Evolutionary conservation across 2,888 invertebrate genomes (phyloP).

Genomic region (Syrphus vitripennis): DNA sequence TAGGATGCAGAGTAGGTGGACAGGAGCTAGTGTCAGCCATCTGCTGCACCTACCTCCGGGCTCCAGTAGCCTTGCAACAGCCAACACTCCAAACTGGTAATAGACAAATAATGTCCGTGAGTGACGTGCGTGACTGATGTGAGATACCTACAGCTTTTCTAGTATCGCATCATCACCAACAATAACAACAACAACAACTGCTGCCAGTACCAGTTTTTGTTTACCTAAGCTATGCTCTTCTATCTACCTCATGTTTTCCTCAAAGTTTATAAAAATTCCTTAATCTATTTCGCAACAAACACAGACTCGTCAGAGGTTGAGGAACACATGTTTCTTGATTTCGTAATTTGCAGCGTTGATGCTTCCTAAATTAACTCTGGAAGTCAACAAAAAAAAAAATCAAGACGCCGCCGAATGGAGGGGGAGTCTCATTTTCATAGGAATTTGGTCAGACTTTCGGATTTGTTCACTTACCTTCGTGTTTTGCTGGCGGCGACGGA

Average conservation of each 20-base stretch:
- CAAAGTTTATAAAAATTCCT: constrained; percentile 32
- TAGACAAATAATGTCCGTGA: constrained; percentile 25
- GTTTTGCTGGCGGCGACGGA: background rate
- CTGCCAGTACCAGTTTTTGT: constrained; percentile 54
- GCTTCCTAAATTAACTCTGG: background rate
- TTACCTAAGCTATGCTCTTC: background rate
- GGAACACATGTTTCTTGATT: constrained; percentile 63
- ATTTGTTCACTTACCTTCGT: constrained; percentile 52
- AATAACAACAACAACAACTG: background rate
- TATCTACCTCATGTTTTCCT: constrained; percentile 4
- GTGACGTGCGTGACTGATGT: constrained; percentile 1
- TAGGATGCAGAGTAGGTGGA: constrained; percentile 60
- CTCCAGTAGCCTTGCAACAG: background rate
- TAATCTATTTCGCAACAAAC: constrained; percentile 46
- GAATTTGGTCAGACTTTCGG: constrained; percentile 34
- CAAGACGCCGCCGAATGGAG: background rate
- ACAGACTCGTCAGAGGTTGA: background rate
- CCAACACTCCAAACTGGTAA: background rate
- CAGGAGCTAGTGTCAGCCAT: constrained; percentile 10
- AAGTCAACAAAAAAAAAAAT: background rate
- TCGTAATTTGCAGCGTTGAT: constrained; percentile 37
- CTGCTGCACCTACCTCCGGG: constrained; percentile 31
- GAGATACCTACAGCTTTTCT: background rate
- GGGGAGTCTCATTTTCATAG: constrained; percentile 7
- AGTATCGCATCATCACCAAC: constrained; percentile 13